Base-by-base conservation (phyloP, 2,113 vertebrate species). In the Calidris pugnax region DNA sequence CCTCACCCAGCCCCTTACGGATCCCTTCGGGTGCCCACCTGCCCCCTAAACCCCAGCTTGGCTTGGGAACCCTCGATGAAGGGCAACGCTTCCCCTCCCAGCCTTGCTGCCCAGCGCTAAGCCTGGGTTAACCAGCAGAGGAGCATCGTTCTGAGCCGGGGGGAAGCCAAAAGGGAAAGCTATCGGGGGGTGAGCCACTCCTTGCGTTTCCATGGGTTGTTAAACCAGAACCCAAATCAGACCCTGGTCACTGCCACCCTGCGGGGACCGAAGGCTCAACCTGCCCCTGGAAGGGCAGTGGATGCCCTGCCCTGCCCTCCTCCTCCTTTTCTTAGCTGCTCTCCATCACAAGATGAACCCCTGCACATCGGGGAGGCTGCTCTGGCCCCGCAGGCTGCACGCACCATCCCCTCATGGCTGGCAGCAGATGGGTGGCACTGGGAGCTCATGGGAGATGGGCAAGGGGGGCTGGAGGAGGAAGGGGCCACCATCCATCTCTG, bases 321-420 rank as follows among this genome's bases (percentile, higher is more conserved):
- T 41, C 20, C 16, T 37, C 22, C 63, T 67, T 68, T 47, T 24
- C 63, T 47, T 39, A 28, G 33, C 63, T 4, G 2, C 28, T 50
- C 35, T 17, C 56, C 19, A 2, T 14, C 43, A 32, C 27, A 69
- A 50, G 35, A 60, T 41, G 43, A 32, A 47, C 22, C 45, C 43
- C 33, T 2, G 7, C 17, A 15, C 4, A 0, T 10, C 4, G 2
- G 48, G 37, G 60, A 3, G 4, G 47, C 26, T 30, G 26, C 68
- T 71, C n/a, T 19, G 3, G n/a, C 32, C 8, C 13, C 10, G 6
- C 5, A 12, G 21, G 55, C 45, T 50, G 69, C 13, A 16, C 28
- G 19, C 45, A 10, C 33, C 6, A 6, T 45, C 30, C 63, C 55
- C 14, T 41, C 3, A 2, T 45, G 28, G 9, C 41, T 22, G 71